Percentiles rank a stretch among this genome's conserved stretches.
These are phyloP conservation scores for Caenorhabditis japonica DNA, from an alignment of 2,888 invertebrate species.

Conservation along the genomic window DNA sequence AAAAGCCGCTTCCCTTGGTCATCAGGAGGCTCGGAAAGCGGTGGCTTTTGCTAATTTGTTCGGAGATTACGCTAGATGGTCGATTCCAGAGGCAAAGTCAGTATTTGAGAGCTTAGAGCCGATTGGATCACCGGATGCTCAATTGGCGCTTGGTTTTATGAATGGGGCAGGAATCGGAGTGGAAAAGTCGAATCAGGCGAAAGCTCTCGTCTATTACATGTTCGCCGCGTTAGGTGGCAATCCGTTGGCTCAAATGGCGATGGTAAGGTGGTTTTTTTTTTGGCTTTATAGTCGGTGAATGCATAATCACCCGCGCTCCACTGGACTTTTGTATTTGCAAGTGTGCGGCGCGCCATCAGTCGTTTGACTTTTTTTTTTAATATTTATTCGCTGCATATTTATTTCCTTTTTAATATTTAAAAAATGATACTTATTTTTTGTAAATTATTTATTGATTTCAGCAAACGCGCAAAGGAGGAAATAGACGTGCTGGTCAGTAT, in stretches of 20 bases:
- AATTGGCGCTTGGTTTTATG: slow-evolving; percentile 82
- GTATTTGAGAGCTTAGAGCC: slow-evolving; percentile 82
- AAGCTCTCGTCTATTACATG: slow-evolving; percentile 89
- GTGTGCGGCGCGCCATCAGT: too few relatives aligned
- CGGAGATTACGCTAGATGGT: slow-evolving; percentile 86
- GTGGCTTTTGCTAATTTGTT: slow-evolving; percentile 86
- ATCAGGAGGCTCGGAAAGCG: slow-evolving; percentile 86
- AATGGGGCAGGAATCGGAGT: slow-evolving; percentile 79
- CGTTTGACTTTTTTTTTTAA: too few relatives aligned
- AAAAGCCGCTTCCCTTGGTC: slow-evolving; percentile 87
- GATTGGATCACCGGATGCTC: slow-evolving; percentile 87
- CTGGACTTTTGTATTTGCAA: too few relatives aligned
- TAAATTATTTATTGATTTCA: too few relatives aligned
- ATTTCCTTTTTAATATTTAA: too few relatives aligned
- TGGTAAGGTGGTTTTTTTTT: slow-evolving; percentile 79
- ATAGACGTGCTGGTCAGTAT: too few relatives aligned
- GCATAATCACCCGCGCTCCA: too few relatives aligned
- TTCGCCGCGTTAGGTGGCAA: slow-evolving; percentile 92
- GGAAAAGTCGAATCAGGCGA: slow-evolving; percentile 69
- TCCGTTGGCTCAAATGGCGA: slow-evolving; percentile 93
- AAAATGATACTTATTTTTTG: too few relatives aligned
- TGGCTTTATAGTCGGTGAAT: too few relatives aligned
- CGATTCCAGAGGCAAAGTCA: slow-evolving; percentile 84
- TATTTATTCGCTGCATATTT: too few relatives aligned
- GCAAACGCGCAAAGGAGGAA: too few relatives aligned